Percentiles rank a stretch among this genome's conserved stretches.
Evolutionary conservation across 35 echinoderm and acorn worm species (phyloP).

Genomic region (Ophiothrix spiculata): DNA sequence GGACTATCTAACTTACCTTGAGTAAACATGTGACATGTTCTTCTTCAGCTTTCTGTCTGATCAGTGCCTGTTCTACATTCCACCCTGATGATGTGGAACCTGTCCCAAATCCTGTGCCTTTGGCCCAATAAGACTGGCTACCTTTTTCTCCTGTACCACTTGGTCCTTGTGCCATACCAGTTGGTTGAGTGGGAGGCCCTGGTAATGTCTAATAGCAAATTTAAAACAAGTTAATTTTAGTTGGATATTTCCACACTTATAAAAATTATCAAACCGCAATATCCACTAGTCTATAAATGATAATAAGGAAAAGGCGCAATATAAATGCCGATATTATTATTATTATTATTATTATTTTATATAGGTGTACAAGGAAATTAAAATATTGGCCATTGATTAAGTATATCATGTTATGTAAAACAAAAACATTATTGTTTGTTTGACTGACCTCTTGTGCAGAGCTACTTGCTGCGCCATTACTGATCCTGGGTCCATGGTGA

Average conservation of each 20-base stretch:
- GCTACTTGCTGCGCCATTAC: background rate
- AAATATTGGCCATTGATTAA: no score
- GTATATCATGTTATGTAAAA: no score
- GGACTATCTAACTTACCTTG: conserved; percentile 69
- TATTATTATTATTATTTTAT: no score
- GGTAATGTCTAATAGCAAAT: background rate
- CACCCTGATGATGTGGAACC: conserved; percentile 94
- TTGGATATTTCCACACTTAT: no score
- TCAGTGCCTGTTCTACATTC: conserved; percentile 95
- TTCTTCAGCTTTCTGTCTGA: conserved; percentile 92
- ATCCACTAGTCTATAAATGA: no score
- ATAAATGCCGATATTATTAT: no score
- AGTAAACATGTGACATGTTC: conserved; percentile 96
- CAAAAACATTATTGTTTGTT: no score
- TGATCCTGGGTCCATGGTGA: conserved; percentile 78
- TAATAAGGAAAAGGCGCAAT: no score
- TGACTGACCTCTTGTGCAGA: no score
- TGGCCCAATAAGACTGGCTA: conserved; percentile 94
- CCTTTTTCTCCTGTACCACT: conserved; percentile 43
- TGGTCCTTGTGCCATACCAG: background rate
- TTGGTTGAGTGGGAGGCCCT: background rate
- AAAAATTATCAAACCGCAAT: no score
- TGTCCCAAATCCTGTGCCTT: conserved; percentile 95
- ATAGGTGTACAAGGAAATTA: no score
- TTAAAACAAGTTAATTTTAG: no score